Evolutionary conservation across 2,888 invertebrate genomes (phyloP).

Genomic region (Asteroscopus sphinx): DNA sequence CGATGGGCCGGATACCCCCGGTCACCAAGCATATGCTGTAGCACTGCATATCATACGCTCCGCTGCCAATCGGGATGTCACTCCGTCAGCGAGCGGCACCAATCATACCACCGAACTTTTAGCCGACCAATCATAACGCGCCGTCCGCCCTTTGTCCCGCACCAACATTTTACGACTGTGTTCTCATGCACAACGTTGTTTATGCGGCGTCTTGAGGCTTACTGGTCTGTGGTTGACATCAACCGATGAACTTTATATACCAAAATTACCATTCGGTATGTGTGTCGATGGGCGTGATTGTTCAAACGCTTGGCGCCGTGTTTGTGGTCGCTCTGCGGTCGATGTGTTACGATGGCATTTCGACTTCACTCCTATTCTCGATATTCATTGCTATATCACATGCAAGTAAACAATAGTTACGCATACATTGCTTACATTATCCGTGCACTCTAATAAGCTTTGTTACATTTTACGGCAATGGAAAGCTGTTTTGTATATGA

Average conservation of each 20-base stretch:
- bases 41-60: too few relatives aligned
- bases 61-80: too few relatives aligned
- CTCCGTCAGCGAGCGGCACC: too few relatives aligned
- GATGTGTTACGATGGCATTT: conserved; percentile 77
- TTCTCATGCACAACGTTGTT: too few relatives aligned
- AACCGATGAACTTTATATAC: conserved; percentile 63
- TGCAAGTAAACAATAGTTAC: conserved; percentile 57
- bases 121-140: too few relatives aligned
- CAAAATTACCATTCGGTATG: conserved; percentile 64
- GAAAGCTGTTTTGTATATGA: conserved; percentile 24
- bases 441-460: conserved; percentile 1
- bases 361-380: conserved; percentile 61
- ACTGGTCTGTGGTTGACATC: conserved; percentile 54
- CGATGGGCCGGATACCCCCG: too few relatives aligned
- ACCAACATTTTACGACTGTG: too few relatives aligned
- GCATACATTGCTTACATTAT: conserved; percentile 42
- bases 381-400: conserved; percentile 54
- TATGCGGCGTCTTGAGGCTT: too few relatives aligned
- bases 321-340: conserved; percentile 78
- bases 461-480: conserved; percentile 42
- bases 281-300: conserved; percentile 75
- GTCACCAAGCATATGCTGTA: too few relatives aligned
- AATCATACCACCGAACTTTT: too few relatives aligned
- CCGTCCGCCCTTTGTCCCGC: too few relatives aligned
- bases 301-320: conserved; percentile 75